phyloP scores from a whole-genome alignment of 2,888 invertebrate genomes.

The Autographa pulchrina region DNA sequence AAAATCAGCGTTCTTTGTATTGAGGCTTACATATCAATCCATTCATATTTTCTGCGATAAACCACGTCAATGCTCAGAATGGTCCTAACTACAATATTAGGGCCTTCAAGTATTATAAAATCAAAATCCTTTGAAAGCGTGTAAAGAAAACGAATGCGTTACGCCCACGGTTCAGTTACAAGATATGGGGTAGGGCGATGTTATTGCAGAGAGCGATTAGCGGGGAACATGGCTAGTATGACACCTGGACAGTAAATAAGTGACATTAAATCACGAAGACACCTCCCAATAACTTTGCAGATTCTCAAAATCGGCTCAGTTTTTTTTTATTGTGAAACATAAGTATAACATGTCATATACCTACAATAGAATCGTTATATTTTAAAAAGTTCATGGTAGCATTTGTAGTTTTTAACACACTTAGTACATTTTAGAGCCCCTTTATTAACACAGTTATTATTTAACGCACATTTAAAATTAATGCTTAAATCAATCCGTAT shows the following conservation, averaged over 20 bases:
- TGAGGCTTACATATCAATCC: constrained; percentile 53
- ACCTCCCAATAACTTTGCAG: neutral
- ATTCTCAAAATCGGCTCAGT: no score
- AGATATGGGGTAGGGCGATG: constrained; percentile 20
- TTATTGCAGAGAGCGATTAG: constrained; percentile 32
- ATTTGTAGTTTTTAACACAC: no score
- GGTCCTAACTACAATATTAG: constrained; percentile 68
- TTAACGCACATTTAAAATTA: no score
- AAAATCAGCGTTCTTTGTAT: constrained; percentile 54
- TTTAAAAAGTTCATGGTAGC: no score
- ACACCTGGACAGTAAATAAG: neutral
- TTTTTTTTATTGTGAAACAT: no score
- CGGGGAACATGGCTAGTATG: neutral
- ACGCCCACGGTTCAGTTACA: constrained; percentile 68
- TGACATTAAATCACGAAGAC: neutral
- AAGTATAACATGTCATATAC: no score
- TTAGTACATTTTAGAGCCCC: no score
- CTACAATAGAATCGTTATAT: no score
- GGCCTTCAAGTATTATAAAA: constrained; percentile 74
- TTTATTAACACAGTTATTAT: no score
- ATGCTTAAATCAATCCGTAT: no score
- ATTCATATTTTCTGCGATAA: constrained; percentile 66
- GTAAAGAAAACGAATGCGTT: constrained; percentile 76
- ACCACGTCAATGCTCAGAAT: constrained; percentile 67
- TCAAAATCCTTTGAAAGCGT: constrained; percentile 81